phyloP scores from a whole-genome alignment of 1,140 invertebrate genomes.

The Leptonema lineaticorne region DNA sequence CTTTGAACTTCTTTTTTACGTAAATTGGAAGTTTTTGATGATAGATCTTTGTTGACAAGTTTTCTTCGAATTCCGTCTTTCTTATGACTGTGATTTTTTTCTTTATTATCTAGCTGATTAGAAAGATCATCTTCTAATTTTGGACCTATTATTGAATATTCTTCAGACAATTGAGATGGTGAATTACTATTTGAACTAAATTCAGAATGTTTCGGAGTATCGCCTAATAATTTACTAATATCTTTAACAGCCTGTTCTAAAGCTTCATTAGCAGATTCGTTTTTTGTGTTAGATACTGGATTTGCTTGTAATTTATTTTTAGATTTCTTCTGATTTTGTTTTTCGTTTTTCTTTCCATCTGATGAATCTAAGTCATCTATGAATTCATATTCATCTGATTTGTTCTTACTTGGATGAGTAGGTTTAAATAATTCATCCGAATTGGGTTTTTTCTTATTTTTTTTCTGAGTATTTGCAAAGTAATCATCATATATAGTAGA shows the following conservation, averaged over 20 bases:
- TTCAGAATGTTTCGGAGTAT: conserved; percentile 72
- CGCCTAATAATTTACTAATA: conserved; percentile 85
- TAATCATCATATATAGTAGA: conserved; percentile 47
- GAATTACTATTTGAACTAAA: conserved; percentile 75
- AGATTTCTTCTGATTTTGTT: conserved; percentile 43
- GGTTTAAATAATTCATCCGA: conserved; percentile 43
- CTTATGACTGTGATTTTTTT: conserved; percentile 36
- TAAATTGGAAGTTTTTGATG: conserved; percentile 11
- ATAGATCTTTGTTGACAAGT: conserved; percentile 29
- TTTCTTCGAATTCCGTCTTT: conserved; percentile 33
- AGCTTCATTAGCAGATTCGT: conserved; percentile 69
- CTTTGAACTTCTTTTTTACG: conserved; percentile 71
- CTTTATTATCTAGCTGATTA: conserved; percentile 45
- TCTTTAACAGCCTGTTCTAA: conserved; percentile 84
- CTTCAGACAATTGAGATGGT: conserved; percentile 51
- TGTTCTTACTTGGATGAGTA: conserved; percentile 43
- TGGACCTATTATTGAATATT: conserved; percentile 15
- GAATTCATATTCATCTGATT: conserved; percentile 45
- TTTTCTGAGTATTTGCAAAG: conserved; percentile 44
- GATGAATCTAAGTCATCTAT: conserved; percentile 35
- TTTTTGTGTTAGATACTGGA: conserved; percentile 50
- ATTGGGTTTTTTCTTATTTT: conserved; percentile 41
- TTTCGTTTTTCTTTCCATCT: conserved; percentile 40
- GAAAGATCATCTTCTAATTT: conserved; percentile 27
- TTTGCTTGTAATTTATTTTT: conserved; percentile 40